Conservation (phyloP, 2,888 invertebrate species). For the Drosophila limbata region DNA sequence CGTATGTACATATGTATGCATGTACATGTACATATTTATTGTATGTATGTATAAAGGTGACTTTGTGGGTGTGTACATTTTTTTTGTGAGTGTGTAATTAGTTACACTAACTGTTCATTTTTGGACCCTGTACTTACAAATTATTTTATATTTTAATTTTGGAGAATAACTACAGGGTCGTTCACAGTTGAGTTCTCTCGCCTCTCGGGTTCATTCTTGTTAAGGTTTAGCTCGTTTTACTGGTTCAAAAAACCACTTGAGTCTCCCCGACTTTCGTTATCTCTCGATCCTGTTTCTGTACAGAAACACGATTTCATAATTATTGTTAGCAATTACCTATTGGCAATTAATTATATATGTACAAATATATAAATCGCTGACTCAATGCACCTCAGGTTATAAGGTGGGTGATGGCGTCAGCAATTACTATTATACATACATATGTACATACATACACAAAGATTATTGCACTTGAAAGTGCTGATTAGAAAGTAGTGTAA, state of each 20-base stretch:
- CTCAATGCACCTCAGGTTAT: slow-evolving; percentile 7
- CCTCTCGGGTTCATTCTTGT: neutral
- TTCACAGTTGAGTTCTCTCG: neutral
- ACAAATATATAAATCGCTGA: slow-evolving; percentile 2
- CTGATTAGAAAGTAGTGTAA: slow-evolving; percentile 17
- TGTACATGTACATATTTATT: neutral
- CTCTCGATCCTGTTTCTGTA: slow-evolving; percentile 11
- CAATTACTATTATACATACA: neutral
- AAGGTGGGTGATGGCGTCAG: neutral
- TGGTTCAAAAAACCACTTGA: slow-evolving; percentile 15
- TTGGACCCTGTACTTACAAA: neutral
- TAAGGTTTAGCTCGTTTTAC: slow-evolving; percentile 1
- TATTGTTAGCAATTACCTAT: slow-evolving; percentile 12
- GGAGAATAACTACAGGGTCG: neutral
- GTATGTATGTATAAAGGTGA: neutral
- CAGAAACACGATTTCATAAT: slow-evolving; percentile 26
- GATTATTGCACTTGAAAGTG: slow-evolving; percentile 11
- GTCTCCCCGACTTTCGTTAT: neutral
- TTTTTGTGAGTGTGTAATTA: neutral
- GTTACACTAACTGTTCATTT: slow-evolving; percentile 37
- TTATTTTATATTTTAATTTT: neutral
- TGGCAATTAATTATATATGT: neutral
- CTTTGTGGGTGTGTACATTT: neutral
- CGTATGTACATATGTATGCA: neutral
- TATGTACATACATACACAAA: neutral